Evolutionary conservation across 2,888 invertebrate species (phyloP).

Genomic region (Phengaris arion): DNA sequence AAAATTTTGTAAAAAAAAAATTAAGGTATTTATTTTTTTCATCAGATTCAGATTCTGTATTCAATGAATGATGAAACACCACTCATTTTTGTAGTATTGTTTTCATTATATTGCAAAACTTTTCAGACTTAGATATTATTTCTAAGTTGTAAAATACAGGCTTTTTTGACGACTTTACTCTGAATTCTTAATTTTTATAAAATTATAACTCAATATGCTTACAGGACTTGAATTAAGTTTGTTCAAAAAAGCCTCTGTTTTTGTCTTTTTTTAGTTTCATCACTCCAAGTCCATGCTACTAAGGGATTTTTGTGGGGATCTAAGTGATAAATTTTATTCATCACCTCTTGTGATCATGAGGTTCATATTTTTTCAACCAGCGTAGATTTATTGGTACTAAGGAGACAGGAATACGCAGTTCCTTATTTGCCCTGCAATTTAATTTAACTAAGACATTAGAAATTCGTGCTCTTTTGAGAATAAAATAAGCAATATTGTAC

Average conservation of each 20-base stretch:
- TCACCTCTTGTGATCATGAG: slow-evolving; percentile 61
- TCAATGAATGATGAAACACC: neutral
- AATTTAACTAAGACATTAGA: slow-evolving; percentile 44
- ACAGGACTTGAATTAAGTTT: neutral
- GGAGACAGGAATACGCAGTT: slow-evolving; percentile 68
- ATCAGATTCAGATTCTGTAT: too few species aligned
- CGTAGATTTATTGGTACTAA: slow-evolving; percentile 67
- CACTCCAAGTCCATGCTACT: slow-evolving; percentile 40
- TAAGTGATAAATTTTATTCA: slow-evolving; percentile 49
- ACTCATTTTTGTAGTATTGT: slow-evolving; percentile 10
- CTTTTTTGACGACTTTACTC: neutral
- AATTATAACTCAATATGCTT: too few species aligned
- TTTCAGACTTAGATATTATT: neutral
- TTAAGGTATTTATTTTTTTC: too few species aligned
- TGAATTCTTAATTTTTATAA: too few species aligned
- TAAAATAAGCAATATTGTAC: neutral
- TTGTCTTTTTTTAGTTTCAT: neutral
- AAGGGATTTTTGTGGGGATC: slow-evolving; percentile 46
- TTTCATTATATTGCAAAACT: slow-evolving; percentile 17
- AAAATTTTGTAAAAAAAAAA: too few species aligned
- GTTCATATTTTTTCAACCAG: slow-evolving; percentile 61
- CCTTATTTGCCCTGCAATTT: slow-evolving; percentile 68
- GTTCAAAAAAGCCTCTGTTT: neutral
- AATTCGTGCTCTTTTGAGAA: neutral
- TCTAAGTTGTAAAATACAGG: slow-evolving; percentile 9